phyloP scores from a whole-genome alignment of 2,113 vertebrate genomes.

The Cacatua alba region DNA sequence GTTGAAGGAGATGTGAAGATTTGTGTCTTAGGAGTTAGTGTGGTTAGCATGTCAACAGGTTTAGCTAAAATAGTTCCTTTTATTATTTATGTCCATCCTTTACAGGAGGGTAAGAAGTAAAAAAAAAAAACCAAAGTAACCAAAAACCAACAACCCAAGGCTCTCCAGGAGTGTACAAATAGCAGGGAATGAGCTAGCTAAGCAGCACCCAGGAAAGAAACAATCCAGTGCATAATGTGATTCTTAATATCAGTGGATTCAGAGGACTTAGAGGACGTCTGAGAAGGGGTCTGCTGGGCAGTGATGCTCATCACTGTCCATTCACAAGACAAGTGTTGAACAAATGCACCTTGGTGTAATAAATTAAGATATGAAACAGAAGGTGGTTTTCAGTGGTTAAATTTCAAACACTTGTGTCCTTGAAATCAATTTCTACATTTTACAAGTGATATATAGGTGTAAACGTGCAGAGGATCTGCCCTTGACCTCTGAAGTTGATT shows the following conservation, averaged over 20 bases:
- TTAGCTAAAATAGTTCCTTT: neutral
- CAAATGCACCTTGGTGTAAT: neutral
- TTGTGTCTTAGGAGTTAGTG: neutral
- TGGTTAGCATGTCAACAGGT: neutral
- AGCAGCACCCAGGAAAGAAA: neutral
- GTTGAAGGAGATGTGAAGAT: neutral
- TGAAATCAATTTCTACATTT: neutral
- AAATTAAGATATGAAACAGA: neutral
- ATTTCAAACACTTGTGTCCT: neutral
- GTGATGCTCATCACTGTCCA: neutral
- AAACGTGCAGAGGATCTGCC: neutral
- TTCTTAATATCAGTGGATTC: neutral
- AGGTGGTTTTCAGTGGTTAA: neutral
- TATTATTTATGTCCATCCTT: neutral
- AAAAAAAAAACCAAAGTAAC: neutral
- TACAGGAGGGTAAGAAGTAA: neutral
- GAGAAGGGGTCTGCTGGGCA: neutral
- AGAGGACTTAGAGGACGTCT: neutral
- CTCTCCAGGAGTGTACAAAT: neutral
- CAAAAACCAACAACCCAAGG: neutral
- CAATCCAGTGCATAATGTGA: neutral
- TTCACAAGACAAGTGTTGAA: neutral
- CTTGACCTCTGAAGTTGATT: neutral
- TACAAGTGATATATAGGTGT: neutral
- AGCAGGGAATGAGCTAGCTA: neutral